Base-by-base conservation (phyloP, 2,888 invertebrate genomes). In the Psylliodes chrysocephalus region DNA sequence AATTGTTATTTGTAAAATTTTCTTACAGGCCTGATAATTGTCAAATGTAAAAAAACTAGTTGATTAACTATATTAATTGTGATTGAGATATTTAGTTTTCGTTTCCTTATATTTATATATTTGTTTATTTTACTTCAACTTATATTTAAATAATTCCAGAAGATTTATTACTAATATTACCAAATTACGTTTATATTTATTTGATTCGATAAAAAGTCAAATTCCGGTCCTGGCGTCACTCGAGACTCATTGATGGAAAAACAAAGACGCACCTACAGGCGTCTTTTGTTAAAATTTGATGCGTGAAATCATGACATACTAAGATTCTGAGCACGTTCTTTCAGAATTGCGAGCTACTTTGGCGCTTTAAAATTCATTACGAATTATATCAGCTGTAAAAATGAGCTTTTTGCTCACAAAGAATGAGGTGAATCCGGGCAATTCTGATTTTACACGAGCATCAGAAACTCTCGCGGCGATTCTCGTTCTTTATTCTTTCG, bases 291-390 rank as follows among this genome's bases (percentile, higher is more conserved):
- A 67, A 72, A 73, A 66, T 70, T 71, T 70, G 70, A 71, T 68
- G 71, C 71, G 71, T 72, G 72, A 62, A 65, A 68, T 70, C 71
- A 68, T 72, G 71, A 67, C 69, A 70, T 64, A 67, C 68, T 73
- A 64, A 70, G 71, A 82, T 81, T 81, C 82, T 63, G 73, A 72
- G 78, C 82, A 82, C 82, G 82, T 82, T 77, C 79, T 73, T 72
- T 73, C 76, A 72, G 80, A 80, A 81, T 81, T 80, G 81, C 78
- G 75, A 78, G 79, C 79, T 77, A 80, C 79, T 79, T 75, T 77
- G 74, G 77, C 79, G 75, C 78, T 81, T 81, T 80, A 79, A 82
- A 81, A 82, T 82, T 82, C 82, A 82, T 82, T 82, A 81, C 78
- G 79, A 81, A 81, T 80, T 80, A 81, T 79, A 80, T 81, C 81